Evolutionary conservation across 2,888 invertebrate genomes (phyloP), one percentile per base, ranked within the genome.

Genomic region (Ophion slaviceki): DNA sequence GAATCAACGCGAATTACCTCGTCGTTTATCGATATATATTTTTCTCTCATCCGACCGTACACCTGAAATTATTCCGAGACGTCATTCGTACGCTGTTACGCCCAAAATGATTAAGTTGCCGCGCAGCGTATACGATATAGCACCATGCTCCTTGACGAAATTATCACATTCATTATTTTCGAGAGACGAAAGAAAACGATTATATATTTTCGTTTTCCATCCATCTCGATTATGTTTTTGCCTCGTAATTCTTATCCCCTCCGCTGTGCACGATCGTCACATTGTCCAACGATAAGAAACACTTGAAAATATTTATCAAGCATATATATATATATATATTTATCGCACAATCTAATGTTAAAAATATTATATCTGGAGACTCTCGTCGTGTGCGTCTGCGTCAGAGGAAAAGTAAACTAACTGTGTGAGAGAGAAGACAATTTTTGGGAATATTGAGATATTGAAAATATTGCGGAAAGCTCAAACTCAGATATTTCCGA

Each of bases 321-420:
- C 47, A 61, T 32, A 74, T 68, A 28, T 66, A 17, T 20, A 67
- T 76, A 10, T 40, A 7, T n/a, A 5, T 53, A 17, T 40, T 53
- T 74, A 40, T 78, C 78, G 68, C 68, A 70, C 82, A n/a, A 24
- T 76, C 61, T 71, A 72, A 82, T 14, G 76, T 71, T 82, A 82
- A 82, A 86, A 86, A 82, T 82, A 80, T 86, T 14, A 68, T 67
- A 74, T 85, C 64, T 11, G 40, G 70, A 53, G 36, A 77, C 57
- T 79, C 59, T 75, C 40, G 40, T 80, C 57, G 64, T 79, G 79
- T 79, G 82, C 79, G 61, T 81, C 11, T 74, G n/a, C 59, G 32
- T 32, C 40, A 45, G 24, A 59, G 36, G 57, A 40, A 77, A 67
- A 17, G 14, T 7, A 61, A 68, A 79, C 59, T 81, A 45, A 64